Percentiles rank a stretch among this genome's conserved stretches.
phyloP scores from a whole-genome alignment of 2,888 invertebrate species.

The Watsonalla cultraria region DNA sequence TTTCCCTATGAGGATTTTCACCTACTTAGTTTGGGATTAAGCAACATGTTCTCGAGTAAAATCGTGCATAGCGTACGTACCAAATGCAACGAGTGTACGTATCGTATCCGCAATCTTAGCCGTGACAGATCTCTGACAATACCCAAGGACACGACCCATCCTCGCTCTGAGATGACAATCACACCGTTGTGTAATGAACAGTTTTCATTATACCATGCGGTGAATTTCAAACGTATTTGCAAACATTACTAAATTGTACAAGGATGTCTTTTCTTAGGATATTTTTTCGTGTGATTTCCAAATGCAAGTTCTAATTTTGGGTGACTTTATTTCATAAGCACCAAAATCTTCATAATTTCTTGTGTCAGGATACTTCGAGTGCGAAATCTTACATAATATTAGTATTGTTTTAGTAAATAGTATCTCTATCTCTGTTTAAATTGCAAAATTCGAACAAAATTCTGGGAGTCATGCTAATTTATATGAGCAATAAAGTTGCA shows the following conservation, averaged over 20 bases:
- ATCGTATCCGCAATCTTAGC: slow-evolving; percentile 14
- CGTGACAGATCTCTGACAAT: slow-evolving; percentile 33
- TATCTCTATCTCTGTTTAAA: too few relatives aligned
- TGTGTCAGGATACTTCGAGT: too few relatives aligned
- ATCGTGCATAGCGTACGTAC: not conserved
- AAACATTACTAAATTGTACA: not conserved
- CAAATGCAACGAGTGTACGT: not conserved
- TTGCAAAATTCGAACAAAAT: too few relatives aligned
- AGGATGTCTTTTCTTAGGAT: not conserved
- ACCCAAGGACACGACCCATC: slow-evolving; percentile 29
- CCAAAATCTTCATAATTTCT: not conserved
- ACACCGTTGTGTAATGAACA: slow-evolving; percentile 12
- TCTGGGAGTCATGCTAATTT: too few relatives aligned
- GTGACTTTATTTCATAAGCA: not conserved
- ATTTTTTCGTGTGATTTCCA: not conserved
- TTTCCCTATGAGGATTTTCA: too few relatives aligned
- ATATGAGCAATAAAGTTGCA: too few relatives aligned
- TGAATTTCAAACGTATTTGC: slow-evolving; percentile 1
- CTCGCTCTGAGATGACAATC: slow-evolving; percentile 21
- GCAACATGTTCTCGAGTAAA: too few relatives aligned
- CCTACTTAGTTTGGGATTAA: too few relatives aligned
- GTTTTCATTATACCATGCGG: not conserved
- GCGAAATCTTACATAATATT: too few relatives aligned
- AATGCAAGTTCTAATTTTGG: not conserved
- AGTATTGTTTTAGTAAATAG: too few relatives aligned